Conservation (phyloP, 1,140 invertebrate species). For the Homalodisca vitripennis region DNA sequence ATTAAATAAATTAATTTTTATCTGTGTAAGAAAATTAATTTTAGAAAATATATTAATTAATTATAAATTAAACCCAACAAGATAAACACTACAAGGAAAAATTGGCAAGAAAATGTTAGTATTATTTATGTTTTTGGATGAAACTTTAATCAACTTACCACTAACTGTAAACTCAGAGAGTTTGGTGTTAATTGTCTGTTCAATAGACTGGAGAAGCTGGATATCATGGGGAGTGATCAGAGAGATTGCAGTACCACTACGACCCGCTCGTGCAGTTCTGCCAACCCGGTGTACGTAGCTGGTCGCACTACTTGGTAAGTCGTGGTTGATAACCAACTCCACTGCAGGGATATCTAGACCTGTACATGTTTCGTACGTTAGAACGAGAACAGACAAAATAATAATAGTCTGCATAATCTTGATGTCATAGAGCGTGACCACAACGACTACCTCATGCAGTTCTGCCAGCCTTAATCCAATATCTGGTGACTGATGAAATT, state of each 20-base stretch:
- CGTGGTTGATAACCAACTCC: conserved; percentile 92
- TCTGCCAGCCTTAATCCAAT: too few species aligned
- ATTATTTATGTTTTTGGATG: too few species aligned
- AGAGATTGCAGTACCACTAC: conserved; percentile 82
- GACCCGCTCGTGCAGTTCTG: conserved; percentile 89
- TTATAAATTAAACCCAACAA: too few species aligned
- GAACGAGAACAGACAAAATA: too few species aligned
- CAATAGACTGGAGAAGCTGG: conserved; percentile 76
- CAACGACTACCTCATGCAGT: too few species aligned
- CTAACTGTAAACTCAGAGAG: conserved; percentile 82
- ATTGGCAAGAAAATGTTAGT: too few species aligned
- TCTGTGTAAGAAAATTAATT: too few species aligned
- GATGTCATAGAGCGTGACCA: too few species aligned
- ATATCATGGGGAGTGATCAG: conserved; percentile 92
- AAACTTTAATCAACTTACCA: conserved; percentile 63
- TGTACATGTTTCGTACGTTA: too few species aligned
- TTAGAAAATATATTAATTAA: too few species aligned
- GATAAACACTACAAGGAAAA: too few species aligned
- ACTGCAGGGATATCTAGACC: conserved; percentile 83
- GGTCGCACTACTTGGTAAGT: conserved; percentile 83
- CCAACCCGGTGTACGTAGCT: conserved; percentile 98
- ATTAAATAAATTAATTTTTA: conserved; percentile 10
- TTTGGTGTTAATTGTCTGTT: conserved; percentile 80
- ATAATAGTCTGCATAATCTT: not conserved
- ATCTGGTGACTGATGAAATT: too few species aligned